These are phyloP conservation scores for Limnodromus scolopaceus DNA, from an alignment of 2,797 vertebrate genomes.

Conservation along the genomic window DNA sequence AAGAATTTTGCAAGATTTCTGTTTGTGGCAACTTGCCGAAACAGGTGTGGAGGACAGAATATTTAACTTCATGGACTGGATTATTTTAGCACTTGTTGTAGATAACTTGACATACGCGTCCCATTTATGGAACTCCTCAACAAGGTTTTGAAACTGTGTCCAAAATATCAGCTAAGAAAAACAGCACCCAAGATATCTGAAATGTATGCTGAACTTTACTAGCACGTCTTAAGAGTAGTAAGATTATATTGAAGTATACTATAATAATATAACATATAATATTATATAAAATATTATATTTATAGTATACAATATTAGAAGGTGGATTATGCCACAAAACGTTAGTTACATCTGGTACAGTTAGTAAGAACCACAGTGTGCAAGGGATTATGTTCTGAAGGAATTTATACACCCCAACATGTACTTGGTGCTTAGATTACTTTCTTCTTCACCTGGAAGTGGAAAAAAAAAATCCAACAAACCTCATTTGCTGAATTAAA, in stretches of 20 bases:
- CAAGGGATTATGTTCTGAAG: background rate
- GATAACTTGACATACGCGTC: background rate
- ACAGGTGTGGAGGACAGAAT: background rate
- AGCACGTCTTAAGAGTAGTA: background rate
- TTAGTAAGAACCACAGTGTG: background rate
- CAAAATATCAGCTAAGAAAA: background rate
- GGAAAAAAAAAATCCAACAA: background rate
- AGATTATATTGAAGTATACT: background rate
- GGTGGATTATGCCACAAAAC: background rate
- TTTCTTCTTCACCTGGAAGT: background rate
- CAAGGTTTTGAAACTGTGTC: conserved; percentile 22
- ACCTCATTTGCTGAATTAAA: background rate
- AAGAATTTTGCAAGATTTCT: background rate
- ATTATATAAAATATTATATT: background rate
- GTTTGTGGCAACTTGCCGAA: background rate
- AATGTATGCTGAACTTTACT: background rate
- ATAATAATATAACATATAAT: background rate
- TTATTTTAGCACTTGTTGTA: background rate
- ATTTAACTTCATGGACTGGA: background rate
- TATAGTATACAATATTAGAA: background rate
- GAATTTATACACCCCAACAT: background rate
- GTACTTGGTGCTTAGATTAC: background rate
- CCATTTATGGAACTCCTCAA: background rate
- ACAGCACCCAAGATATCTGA: background rate
- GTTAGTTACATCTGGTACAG: background rate